Evolutionary conservation across 2,888 invertebrate genomes (phyloP).

Genomic region (Oxystoma pomonae): DNA sequence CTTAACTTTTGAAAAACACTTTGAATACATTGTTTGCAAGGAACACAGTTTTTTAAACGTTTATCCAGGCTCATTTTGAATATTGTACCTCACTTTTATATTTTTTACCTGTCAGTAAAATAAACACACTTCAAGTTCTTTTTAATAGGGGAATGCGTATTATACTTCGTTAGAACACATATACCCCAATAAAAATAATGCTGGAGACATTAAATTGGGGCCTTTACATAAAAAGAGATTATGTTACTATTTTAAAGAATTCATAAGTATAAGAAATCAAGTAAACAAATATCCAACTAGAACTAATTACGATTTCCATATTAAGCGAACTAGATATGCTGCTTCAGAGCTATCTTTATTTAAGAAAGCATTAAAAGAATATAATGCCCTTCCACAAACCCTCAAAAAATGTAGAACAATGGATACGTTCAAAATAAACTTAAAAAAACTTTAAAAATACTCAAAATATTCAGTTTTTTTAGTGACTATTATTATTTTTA

Average conservation of each 20-base stretch:
- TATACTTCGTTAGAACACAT: not conserved
- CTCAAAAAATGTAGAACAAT: not conserved
- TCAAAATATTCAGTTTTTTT: too few species aligned
- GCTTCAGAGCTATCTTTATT: conserved; percentile 40
- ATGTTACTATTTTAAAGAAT: not conserved
- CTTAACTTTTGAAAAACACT: not conserved
- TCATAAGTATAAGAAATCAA: not conserved
- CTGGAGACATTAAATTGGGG: not conserved
- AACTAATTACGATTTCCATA: too few species aligned
- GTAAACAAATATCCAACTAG: not conserved
- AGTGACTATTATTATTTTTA: too few species aligned
- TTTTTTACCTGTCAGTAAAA: not conserved
- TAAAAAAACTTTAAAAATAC: too few species aligned
- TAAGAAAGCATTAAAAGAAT: not conserved
- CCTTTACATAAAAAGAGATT: not conserved
- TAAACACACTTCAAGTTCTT: not conserved
- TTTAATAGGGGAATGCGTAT: not conserved
- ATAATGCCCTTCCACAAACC: not conserved
- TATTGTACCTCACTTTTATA: not conserved
- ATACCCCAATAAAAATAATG: not conserved
- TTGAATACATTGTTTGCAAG: not conserved
- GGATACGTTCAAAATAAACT: not conserved
- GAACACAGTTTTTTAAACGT: not conserved
- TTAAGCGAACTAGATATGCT: conserved; percentile 35
- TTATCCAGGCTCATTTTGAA: not conserved